Percentiles rank a stretch among this genome's conserved stretches.
Evolutionary conservation across 2,888 invertebrate genomes (phyloP).

Genomic region (Melitaea athalia): DNA sequence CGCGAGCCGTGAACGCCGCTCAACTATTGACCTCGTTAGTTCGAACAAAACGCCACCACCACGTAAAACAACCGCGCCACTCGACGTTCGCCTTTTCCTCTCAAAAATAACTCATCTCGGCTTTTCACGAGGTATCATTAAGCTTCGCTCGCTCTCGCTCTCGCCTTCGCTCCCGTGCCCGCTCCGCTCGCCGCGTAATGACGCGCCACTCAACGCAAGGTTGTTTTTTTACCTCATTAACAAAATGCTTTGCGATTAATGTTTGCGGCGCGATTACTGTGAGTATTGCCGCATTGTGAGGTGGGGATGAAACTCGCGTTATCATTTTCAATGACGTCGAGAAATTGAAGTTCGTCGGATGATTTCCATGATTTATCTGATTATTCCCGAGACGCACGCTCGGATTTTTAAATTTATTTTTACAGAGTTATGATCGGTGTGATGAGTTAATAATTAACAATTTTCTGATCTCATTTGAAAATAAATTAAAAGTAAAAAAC

Average conservation of each 20-base stretch:
- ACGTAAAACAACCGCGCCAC: conserved; percentile 76
- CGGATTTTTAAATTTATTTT: conserved; percentile 20
- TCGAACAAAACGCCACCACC: conserved; percentile 69
- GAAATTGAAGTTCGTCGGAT: conserved; percentile 33
- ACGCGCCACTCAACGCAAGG: conserved; percentile 59
- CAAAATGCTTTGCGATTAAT: conserved; percentile 54
- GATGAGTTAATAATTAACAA: conserved; percentile 4
- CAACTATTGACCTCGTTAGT: conserved; percentile 80
- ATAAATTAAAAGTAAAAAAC: no score
- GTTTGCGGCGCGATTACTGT: conserved; percentile 46
- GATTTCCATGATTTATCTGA: conserved; percentile 28
- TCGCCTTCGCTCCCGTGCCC: conserved; percentile 46
- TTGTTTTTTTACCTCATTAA: conserved; percentile 75
- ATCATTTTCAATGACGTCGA: conserved; percentile 34
- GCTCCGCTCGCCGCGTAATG: conserved; percentile 65
- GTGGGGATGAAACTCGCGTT: conserved; percentile 39
- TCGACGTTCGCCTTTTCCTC: conserved; percentile 79
- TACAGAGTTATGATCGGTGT: conserved; percentile 3
- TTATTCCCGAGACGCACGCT: conserved; percentile 11
- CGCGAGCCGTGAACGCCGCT: conserved; percentile 58
- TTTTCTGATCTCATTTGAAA: neutral
- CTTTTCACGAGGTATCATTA: conserved; percentile 79
- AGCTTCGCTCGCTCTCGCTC: conserved; percentile 57
- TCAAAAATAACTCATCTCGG: conserved; percentile 81
- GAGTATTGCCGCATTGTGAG: conserved; percentile 45